Percentiles rank a stretch among this genome's conserved stretches.
phyloP scores from a whole-genome alignment of 2,113 vertebrate species.

The Planiliza haematocheilus region DNA sequence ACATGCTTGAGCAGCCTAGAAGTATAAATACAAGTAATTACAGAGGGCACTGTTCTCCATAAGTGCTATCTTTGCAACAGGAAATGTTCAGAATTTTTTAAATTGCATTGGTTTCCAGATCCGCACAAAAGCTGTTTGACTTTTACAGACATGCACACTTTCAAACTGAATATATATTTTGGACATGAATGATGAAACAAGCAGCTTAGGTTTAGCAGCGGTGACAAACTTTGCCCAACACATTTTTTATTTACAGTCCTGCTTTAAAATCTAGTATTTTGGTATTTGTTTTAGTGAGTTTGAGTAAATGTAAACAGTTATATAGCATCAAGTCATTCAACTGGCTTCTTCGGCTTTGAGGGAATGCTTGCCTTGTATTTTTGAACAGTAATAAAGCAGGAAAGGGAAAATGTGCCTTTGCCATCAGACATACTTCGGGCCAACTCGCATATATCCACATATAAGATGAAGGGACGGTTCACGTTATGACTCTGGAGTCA shows the following conservation, averaged over 20 bases:
- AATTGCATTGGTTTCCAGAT: slow-evolving; percentile 3
- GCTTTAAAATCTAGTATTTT: too few relatives aligned
- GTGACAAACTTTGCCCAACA: too few relatives aligned
- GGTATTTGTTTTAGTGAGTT: too few relatives aligned
- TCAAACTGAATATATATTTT: too few relatives aligned
- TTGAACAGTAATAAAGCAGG: neutral
- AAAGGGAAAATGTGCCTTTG: neutral
- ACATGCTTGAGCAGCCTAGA: neutral
- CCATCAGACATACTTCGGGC: neutral
- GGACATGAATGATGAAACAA: too few relatives aligned
- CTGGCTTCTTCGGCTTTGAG: too few relatives aligned
- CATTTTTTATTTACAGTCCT: too few relatives aligned
- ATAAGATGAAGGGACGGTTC: neutral
- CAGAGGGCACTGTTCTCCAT: neutral
- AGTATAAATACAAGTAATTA: neutral
- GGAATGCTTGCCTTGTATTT: too few relatives aligned
- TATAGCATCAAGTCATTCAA: too few relatives aligned
- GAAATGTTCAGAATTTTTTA: neutral
- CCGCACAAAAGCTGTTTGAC: neutral
- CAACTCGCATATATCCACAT: too few relatives aligned
- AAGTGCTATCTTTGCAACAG: neutral
- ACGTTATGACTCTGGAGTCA: neutral
- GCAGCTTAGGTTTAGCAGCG: too few relatives aligned
- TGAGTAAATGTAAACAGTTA: too few relatives aligned
- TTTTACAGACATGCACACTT: neutral